phyloP scores from a whole-genome alignment of 2,113 vertebrate species.

The Dromas ardeola region DNA sequence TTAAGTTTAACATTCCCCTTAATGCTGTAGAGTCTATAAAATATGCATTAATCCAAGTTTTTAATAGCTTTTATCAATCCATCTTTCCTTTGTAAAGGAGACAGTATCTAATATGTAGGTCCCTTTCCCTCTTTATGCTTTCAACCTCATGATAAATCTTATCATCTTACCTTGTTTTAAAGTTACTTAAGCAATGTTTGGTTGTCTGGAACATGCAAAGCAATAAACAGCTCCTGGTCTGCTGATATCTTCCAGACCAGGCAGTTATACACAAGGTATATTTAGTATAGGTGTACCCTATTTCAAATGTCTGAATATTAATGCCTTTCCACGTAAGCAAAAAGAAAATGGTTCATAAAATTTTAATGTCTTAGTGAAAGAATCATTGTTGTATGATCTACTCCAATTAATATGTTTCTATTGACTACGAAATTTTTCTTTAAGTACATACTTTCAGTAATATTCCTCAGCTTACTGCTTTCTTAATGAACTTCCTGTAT shows the following conservation, averaged over 20 bases:
- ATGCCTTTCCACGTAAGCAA: neutral
- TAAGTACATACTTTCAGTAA: neutral
- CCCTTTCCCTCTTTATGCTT: neutral
- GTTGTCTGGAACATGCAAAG: neutral
- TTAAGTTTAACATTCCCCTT: constrained; percentile 76
- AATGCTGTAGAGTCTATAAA: constrained; percentile 74
- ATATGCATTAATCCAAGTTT: constrained; percentile 75
- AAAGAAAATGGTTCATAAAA: constrained; percentile 16
- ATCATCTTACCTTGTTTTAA: constrained; percentile 4
- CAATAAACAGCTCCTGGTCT: neutral
- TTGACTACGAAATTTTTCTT: constrained; percentile 22
- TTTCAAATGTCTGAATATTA: neutral
- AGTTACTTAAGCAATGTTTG: constrained; percentile 20
- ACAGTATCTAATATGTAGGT: constrained; percentile 23
- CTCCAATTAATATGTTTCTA: constrained; percentile 26
- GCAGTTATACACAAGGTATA: neutral
- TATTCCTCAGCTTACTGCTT: constrained; percentile 3
- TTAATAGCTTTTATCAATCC: constrained; percentile 73
- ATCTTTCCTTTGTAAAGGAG: constrained; percentile 64
- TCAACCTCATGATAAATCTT: constrained; percentile 1
- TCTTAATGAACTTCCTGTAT: constrained; percentile 15
- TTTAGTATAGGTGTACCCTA: neutral
- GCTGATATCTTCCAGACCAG: neutral
- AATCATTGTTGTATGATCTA: neutral
- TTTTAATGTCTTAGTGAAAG: neutral